Conservation (phyloP, 2,113 vertebrate species). For the Grus americana region DNA sequence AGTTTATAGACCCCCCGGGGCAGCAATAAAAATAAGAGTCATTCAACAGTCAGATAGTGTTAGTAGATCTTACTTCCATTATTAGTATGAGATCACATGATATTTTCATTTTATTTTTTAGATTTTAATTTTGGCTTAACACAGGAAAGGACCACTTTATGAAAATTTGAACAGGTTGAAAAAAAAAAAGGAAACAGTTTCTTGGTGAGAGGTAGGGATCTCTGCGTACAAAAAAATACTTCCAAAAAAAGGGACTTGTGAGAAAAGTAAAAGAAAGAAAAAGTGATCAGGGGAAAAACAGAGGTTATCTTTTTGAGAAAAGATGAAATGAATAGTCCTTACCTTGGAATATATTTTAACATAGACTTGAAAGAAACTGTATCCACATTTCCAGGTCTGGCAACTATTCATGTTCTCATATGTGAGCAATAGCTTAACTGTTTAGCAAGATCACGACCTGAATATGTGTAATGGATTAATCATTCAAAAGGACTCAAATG, state of each 20-base stretch:
- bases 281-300: neutral
- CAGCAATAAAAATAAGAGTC: neutral
- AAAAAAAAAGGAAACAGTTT: neutral
- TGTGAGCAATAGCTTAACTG: neutral
- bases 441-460: neutral
- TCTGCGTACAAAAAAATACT: neutral
- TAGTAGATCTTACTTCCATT: neutral
- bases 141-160: rapidly evolving
- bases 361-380: neutral
- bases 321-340: neutral
- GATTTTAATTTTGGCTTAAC: neutral
- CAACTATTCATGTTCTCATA: neutral
- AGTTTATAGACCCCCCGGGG: neutral
- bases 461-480: neutral
- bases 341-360: neutral
- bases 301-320: neutral
- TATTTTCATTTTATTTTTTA: neutral
- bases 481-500: neutral
- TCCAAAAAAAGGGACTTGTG: rapidly evolving
- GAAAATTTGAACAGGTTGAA: neutral
- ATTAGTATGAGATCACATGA: neutral
- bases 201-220: neutral
- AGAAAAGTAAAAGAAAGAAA: neutral
- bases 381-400: neutral
- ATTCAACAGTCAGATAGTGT: neutral